A percentile compares a stretch with the other conserved stretches of the same genome.
Conservation (phyloP, 2,888 invertebrate species). For the Nomada lathburiana region DNA sequence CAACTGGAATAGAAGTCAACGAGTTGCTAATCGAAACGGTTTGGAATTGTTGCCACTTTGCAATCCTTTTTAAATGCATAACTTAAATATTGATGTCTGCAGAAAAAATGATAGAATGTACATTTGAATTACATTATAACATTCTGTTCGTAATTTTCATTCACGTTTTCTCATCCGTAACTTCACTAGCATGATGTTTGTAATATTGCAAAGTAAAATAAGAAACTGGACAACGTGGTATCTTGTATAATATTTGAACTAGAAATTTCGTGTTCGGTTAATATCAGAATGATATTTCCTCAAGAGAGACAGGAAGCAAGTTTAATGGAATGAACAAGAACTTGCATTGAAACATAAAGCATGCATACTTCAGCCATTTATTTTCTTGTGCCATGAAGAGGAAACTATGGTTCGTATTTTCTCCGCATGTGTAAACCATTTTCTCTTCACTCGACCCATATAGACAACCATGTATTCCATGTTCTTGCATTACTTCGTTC, state of each 20-base stretch:
- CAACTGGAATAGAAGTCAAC: no score
- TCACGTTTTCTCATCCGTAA: no score
- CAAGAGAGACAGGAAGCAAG: neutral
- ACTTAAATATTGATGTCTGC: no score
- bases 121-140: no score
- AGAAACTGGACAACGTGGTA: neutral
- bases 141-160: no score
- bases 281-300: neutral
- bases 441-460: conserved; percentile 4
- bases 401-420: neutral
- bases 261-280: neutral
- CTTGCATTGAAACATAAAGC: neutral
- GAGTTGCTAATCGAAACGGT: no score
- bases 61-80: no score
- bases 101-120: no score
- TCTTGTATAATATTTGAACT: neutral
- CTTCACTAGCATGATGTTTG: neutral
- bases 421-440: neutral
- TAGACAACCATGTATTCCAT: neutral
- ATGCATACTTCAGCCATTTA: neutral
- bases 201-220: neutral
- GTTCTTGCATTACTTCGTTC: neutral
- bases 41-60: no score
- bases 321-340: neutral
- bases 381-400: neutral